Conservation (phyloP, 2,113 vertebrate species). For the Hyperopisus bebe region DNA sequence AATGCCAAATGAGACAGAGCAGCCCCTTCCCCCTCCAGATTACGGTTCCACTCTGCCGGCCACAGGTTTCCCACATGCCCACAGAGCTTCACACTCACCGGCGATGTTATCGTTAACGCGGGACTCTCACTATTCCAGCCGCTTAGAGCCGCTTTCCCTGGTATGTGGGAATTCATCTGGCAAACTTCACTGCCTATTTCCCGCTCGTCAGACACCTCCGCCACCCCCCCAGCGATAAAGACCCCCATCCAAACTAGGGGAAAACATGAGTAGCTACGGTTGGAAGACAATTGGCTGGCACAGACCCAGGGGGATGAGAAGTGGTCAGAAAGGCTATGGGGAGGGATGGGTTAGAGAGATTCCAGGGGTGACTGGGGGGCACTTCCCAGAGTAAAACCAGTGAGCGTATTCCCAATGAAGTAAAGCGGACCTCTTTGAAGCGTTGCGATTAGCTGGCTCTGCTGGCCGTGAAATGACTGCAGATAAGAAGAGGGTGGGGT, state of each 20-base stretch:
- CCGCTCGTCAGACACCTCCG: background rate
- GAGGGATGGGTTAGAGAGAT: background rate
- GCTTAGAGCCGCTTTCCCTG: background rate
- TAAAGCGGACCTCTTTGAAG: background rate
- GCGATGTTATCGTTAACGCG: conserved; percentile 20
- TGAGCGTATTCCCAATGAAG: background rate
- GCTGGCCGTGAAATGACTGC: background rate
- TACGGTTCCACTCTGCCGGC: conserved; percentile 1
- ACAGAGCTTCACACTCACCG: conserved; percentile 25
- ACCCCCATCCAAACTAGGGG: background rate
- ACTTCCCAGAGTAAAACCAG: background rate
- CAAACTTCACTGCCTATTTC: background rate
- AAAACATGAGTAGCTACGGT: background rate
- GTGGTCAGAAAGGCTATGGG: background rate
- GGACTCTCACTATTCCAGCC: conserved; percentile 7
- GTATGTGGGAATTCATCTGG: background rate
- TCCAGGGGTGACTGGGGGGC: background rate
- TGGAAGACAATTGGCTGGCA: background rate
- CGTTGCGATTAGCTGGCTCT: background rate
- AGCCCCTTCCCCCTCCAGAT: conserved; percentile 13
- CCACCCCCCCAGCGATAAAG: background rate
- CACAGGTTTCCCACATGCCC: conserved; percentile 31
- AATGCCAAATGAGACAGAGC: background rate
- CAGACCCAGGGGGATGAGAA: background rate
- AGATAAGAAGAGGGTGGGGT: background rate